Conservation (phyloP, 64 coral and sea anemone species). For the Montipora efflorescens region DNA sequence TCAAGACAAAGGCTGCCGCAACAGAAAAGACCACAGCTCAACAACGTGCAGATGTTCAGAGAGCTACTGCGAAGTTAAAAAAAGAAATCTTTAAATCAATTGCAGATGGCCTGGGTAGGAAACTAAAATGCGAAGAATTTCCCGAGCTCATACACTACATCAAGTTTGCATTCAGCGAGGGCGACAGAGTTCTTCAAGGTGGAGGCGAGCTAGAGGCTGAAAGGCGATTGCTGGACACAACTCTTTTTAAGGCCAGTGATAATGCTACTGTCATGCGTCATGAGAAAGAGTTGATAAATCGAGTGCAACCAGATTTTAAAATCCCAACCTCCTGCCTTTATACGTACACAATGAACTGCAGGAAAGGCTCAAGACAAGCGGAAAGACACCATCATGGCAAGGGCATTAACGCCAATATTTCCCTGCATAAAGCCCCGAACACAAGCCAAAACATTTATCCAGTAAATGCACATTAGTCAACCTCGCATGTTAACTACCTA, state of each 20-base stretch:
- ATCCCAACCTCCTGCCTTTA: constrained; percentile 67
- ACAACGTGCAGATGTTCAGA: constrained; percentile 5
- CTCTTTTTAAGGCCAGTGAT: constrained; percentile 61
- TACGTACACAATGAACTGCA: constrained; percentile 68
- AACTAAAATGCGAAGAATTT: constrained; percentile 77
- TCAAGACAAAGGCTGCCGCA: neutral
- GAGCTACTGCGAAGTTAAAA: neutral
- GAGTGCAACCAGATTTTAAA: constrained; percentile 23
- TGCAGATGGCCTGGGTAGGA: constrained; percentile 52
- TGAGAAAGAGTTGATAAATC: constrained; percentile 46
- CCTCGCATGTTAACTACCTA: constrained; percentile 50
- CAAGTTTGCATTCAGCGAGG: neutral
- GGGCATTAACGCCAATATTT: constrained; percentile 51
- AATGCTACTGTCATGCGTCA: constrained; percentile 73
- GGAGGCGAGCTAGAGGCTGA: constrained; percentile 63
- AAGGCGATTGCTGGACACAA: constrained; percentile 51
- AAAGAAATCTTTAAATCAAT: neutral
- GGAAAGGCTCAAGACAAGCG: constrained; percentile 71
- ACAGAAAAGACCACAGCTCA: neutral
- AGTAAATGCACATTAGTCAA: constrained; percentile 50
- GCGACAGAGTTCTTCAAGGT: constrained; percentile 57
- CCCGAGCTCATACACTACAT: constrained; percentile 56
- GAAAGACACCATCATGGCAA: constrained; percentile 55
- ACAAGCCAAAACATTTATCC: constrained; percentile 25
- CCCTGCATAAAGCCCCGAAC: constrained; percentile 63